Evolutionary conservation across 2,113 vertebrate genomes (phyloP), one percentile per base, ranked within the genome.

Genomic region (Daubentonia madagascariensis): DNA sequence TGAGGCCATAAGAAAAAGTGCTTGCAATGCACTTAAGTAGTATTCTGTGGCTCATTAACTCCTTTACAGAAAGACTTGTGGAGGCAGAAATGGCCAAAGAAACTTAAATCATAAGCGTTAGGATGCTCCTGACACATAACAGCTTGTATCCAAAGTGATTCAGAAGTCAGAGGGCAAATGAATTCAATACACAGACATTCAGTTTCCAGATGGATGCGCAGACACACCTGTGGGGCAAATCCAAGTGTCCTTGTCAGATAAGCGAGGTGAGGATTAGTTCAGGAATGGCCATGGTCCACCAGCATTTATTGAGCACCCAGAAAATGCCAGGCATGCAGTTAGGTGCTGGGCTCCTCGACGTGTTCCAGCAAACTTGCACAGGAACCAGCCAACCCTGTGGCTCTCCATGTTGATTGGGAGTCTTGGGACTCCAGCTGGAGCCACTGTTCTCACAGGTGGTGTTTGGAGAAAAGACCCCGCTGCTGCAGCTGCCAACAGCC

Each of bases 401-500:
- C 81, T 86, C 17, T 43, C 52, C 7, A 0, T n/a, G 22, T 48
- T 52, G 61, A 68, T 40, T n/a, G 28, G 37, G 91, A 86, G 93
- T 84, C 67, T 67, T 23, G 28, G 79, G 23, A 32, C 81, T 78
- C 63, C 94, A 96, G 80, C 81, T 90, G 65, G 80, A 95, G 92
- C 83, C 0, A 0, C 45, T 25, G 16, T 40, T 68, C 65, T 84
- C 78, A 40, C 50, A 92, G 96, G 83, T 76, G 54, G 86, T 35
- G 11, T 72, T 61, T 54, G 57, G 81, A 95, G 94, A 75, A 61
- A 52, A 96, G 86, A 78, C 0, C 16, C n/a, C 14, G 1, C 28
- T 9, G 57, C 72, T 30, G 32, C n/a, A 1, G 0, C 78, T 6
- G 20, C 81, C 92, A 57, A 3, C 79, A 45, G 23, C 40, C 80